Conservation (phyloP, 2,888 invertebrate genomes). For the Parascotia fuliginaria region DNA sequence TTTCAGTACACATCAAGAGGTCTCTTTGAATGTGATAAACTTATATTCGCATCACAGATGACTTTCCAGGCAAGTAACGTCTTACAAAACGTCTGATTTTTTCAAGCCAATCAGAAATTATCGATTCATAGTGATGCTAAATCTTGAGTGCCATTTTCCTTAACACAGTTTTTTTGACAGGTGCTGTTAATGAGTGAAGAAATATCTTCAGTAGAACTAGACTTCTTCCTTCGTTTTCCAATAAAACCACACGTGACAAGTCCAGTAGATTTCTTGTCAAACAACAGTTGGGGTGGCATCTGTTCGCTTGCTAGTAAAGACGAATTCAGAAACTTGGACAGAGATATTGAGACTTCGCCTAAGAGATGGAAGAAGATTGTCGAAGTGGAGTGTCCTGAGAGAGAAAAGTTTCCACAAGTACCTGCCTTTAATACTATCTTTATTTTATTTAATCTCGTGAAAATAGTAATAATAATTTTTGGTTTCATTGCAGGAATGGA, state of each 20-base stretch:
- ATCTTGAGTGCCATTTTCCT: background rate
- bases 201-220: constrained; percentile 93
- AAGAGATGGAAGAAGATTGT: constrained; percentile 99
- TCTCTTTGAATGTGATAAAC: constrained; percentile 97
- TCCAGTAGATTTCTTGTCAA: constrained; percentile 97
- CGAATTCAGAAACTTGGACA: constrained; percentile 96
- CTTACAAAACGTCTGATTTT: no score
- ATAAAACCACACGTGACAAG: constrained; percentile 96
- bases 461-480: background rate
- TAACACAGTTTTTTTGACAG: constrained; percentile 70
- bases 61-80: constrained; percentile 91
- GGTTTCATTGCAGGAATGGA: constrained; percentile 90
- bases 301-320: constrained; percentile 95
- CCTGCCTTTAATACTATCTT: background rate
- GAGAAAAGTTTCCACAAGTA: constrained; percentile 97
- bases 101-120: no score
- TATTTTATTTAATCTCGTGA: background rate
- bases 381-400: constrained; percentile 97
- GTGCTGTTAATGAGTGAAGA: constrained; percentile 95
- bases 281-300: constrained; percentile 97
- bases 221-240: constrained; percentile 97
- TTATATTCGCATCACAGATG: constrained; percentile 98
- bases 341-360: constrained; percentile 98
- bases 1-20: constrained; percentile 98
- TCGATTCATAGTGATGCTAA: background rate